phyloP scores from a whole-genome alignment of 2,797 vertebrate species.

The Heterohyrax brucei region DNA sequence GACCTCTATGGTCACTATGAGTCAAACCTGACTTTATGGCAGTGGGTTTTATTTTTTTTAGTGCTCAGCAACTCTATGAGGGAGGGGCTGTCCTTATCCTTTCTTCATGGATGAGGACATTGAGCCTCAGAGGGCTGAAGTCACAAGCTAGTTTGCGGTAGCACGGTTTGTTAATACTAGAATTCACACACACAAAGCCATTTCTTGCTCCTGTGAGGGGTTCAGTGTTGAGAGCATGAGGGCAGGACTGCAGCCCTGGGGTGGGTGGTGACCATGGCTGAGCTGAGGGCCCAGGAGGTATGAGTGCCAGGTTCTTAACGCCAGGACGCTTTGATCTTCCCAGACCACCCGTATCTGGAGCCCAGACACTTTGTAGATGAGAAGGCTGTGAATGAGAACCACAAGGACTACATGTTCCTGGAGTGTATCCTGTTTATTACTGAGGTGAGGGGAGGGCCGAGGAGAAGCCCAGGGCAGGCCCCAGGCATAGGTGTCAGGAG shows the following conservation, averaged over 20 bases:
- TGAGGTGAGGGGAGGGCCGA: slow-evolving; percentile 92
- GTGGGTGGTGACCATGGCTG: not conserved
- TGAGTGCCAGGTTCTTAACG: not conserved
- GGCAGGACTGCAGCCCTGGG: not conserved
- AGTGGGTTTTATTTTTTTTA: too few relatives aligned
- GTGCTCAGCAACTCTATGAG: not conserved
- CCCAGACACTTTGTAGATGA: slow-evolving; percentile 97
- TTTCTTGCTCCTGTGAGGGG: not conserved
- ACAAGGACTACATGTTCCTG: slow-evolving; percentile 98
- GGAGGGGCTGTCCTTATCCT: not conserved
- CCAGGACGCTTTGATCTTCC: slow-evolving; percentile 31
- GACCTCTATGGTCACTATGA: too few relatives aligned
- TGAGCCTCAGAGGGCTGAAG: not conserved
- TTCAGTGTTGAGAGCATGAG: not conserved
- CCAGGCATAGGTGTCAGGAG: not conserved
- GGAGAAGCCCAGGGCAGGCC: not conserved
- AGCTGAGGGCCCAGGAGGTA: rapidly evolving
- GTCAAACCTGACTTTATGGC: too few relatives aligned
- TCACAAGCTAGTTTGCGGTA: not conserved
- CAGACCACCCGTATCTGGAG: slow-evolving; percentile 96
- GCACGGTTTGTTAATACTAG: not conserved
- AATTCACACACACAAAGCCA: rapidly evolving
- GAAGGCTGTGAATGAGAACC: slow-evolving; percentile 96
- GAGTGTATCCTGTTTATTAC: slow-evolving; percentile 98
- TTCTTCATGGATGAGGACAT: not conserved